A percentile compares a stretch with the other conserved stretches of the same genome.
These are phyloP conservation scores for Tetranychus cinnabarinus DNA, from an alignment of 1,140 invertebrate species.

Conservation along the genomic window DNA sequence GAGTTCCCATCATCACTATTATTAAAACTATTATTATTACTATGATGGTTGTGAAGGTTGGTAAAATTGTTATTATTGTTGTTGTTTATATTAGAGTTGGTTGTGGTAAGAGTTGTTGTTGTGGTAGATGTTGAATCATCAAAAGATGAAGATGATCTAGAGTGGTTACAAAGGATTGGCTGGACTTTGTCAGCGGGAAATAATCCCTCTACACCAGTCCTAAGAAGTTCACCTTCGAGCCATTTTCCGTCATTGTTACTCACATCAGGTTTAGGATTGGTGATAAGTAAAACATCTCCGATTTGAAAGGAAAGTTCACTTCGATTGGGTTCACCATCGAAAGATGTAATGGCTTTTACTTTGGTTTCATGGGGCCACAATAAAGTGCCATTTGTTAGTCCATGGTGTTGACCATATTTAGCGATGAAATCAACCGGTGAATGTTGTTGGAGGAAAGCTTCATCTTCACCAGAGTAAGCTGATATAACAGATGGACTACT, in stretches of 20 bases:
- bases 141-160: background rate
- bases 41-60: too few relatives aligned
- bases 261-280: constrained; percentile 9
- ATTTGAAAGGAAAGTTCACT: constrained; percentile 12
- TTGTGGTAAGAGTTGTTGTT: background rate
- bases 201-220: constrained; percentile 14
- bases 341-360: background rate
- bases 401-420: background rate
- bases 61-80: too few relatives aligned
- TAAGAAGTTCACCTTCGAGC: constrained; percentile 12
- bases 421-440: background rate
- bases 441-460: background rate
- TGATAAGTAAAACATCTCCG: constrained; percentile 14
- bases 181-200: constrained; percentile 14
- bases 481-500: background rate
- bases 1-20: background rate
- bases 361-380: background rate
- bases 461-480: background rate
- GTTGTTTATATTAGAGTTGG: too few relatives aligned
- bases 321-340: background rate
- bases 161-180: background rate
- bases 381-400: background rate
- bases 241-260: background rate
- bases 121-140: too few relatives aligned
- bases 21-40: background rate